Percentiles rank a stretch among this genome's conserved stretches.
phyloP scores from a whole-genome alignment of 2,113 vertebrate genomes.

The Dipodomys ordii region DNA sequence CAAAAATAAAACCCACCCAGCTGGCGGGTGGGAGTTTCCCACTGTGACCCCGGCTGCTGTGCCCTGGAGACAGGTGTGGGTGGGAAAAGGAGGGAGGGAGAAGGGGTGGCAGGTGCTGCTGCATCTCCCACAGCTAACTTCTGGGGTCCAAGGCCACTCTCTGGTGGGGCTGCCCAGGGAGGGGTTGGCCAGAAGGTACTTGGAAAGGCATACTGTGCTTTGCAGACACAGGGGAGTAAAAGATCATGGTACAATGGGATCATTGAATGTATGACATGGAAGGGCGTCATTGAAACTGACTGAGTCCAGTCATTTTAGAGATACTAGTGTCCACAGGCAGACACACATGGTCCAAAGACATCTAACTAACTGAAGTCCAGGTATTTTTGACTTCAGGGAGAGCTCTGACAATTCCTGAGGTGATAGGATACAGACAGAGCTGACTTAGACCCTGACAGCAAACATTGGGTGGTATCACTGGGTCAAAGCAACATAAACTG shows the following conservation, averaged over 20 bases:
- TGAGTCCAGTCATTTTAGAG: neutral
- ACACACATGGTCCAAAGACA: neutral
- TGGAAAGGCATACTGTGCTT: neutral
- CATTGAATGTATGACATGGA: neutral
- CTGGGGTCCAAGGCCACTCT: neutral
- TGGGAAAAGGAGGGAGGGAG: neutral
- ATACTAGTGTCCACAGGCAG: neutral
- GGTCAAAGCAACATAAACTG: neutral
- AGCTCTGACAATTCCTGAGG: neutral
- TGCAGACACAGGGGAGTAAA: neutral
- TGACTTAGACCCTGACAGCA: neutral
- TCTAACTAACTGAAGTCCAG: neutral
- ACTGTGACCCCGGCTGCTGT: slow-evolving; percentile 70
- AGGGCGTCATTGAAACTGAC: neutral
- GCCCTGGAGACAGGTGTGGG: slow-evolving; percentile 69
- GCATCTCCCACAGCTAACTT: neutral
- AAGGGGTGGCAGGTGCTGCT: neutral
- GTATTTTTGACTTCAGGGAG: neutral
- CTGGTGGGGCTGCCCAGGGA: neutral
- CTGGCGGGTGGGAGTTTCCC: slow-evolving; percentile 73
- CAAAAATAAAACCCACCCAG: slow-evolving; percentile 74
- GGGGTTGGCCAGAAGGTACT: neutral
- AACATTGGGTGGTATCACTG: neutral
- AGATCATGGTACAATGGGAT: neutral
- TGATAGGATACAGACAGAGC: neutral